Evolutionary conservation across 2,113 vertebrate species (phyloP).

Genomic region (Garra rufa): DNA sequence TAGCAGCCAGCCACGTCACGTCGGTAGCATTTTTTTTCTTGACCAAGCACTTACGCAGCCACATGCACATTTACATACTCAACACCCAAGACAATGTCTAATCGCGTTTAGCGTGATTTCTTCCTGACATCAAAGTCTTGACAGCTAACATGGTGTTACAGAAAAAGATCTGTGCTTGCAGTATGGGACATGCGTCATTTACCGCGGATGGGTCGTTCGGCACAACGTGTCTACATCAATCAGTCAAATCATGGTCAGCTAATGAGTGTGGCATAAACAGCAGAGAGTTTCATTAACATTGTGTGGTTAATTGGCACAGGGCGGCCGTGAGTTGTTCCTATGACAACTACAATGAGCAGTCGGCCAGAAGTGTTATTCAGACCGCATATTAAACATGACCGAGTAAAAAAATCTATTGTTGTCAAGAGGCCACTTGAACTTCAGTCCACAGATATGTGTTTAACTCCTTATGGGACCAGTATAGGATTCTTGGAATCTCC

Average conservation of each 20-base stretch:
- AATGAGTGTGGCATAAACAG: conserved; percentile 35
- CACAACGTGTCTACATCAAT: conserved; percentile 38
- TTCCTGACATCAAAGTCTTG: conserved; percentile 26
- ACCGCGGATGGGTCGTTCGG: conserved; percentile 6
- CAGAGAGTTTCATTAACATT: conserved; percentile 26
- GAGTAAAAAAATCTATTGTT: not conserved
- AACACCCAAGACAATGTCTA: conserved; percentile 10
- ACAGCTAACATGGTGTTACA: conserved; percentile 4
- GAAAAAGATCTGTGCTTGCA: conserved; percentile 25
- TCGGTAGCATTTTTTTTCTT: no score
- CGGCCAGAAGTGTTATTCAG: not conserved
- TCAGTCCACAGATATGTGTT: not conserved
- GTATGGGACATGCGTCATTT: conserved; percentile 44
- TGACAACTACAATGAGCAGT: not conserved
- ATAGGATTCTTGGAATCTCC: not conserved
- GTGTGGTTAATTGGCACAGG: conserved; percentile 26
- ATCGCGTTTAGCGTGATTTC: not conserved
- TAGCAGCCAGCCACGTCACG: not conserved
- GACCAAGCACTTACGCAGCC: conserved; percentile 29
- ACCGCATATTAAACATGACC: not conserved
- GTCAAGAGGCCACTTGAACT: not conserved
- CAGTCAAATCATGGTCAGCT: conserved; percentile 23
- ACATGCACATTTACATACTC: conserved; percentile 19
- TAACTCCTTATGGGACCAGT: not conserved
- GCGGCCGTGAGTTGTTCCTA: not conserved